Evolutionary conservation across 1,140 invertebrate species (phyloP), one percentile per base, ranked within the genome.

Genomic region (Saccostrea echinata): DNA sequence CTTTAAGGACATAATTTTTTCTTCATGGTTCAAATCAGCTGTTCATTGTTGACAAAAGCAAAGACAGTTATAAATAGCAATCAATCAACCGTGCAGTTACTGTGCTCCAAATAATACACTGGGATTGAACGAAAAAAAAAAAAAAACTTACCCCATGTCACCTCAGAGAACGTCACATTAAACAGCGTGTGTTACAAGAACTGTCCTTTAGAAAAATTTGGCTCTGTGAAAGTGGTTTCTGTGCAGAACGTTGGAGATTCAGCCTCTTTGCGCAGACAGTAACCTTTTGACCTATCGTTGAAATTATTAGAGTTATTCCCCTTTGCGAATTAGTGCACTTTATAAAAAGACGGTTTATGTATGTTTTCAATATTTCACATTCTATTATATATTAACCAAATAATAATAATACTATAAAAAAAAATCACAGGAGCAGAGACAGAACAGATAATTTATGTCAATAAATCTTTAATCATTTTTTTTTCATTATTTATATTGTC

Each of bases 261-360:
- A 64, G 57, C 57, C 68, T 30, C 24, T 76, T 76, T 76, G 68
- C 68, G 68, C 68, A 76, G 68, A 9, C 68, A 30, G 24, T 76
- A 33, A 76, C 68, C 27, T 76, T 76, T 76, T 76, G 68, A 76
- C 81, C 81, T 51, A 9, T 51, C 6, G 35, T 21, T 16, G 35
- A 83, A 83, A 83, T 27, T n/a, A 52, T 52, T 83, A 53, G 52
- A 83, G 43, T 83, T 83, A 52, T 53, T 83, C n/a, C 52, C 81
- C 35, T 53, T 83, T 51, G 81, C 11, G 21, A 9, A 24, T 13
- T n/a, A n/a, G n/a, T n/a, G n/a, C n/a, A n/a, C n/a, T n/a, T n/a
- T n/a, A n/a, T n/a, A n/a, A n/a, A n/a, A n/a, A n/a, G n/a, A n/a
- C n/a, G 52, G 12, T 53, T 8, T 12, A 53, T 53, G 52, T 53